Conservation (phyloP, 2,888 invertebrate genomes). For the Eristalis tenax region DNA sequence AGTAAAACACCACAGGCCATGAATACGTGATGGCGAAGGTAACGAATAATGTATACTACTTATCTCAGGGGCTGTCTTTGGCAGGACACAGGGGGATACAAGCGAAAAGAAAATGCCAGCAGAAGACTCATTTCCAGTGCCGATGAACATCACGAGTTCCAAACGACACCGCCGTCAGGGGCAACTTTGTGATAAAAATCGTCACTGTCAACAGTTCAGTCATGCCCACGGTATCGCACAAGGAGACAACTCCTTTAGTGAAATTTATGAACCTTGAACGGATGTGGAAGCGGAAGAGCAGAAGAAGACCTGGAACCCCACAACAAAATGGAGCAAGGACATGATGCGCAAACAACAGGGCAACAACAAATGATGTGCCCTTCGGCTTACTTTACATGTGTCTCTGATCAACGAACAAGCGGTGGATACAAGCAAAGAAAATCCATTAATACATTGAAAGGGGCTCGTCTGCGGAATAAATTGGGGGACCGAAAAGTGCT, state of each 20-base stretch:
- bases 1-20: conserved; percentile 20
- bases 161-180: conserved; percentile 25
- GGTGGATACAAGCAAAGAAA: conserved; percentile 22
- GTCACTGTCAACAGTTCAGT: conserved; percentile 34
- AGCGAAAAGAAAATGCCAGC: not conserved
- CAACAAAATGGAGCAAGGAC: not conserved
- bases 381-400: conserved; percentile 39
- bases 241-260: conserved; percentile 49
- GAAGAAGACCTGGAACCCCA: not conserved
- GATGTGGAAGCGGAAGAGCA: conserved; percentile 26
- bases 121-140: not conserved
- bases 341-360: not conserved
- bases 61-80: not conserved
- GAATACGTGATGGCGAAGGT: not conserved
- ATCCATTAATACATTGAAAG: conserved; percentile 39
- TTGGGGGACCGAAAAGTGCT: not conserved
- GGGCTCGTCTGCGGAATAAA: conserved; percentile 14
- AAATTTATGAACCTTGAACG: conserved; percentile 58
- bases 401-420: conserved; percentile 42
- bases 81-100: not conserved
- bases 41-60: not conserved
- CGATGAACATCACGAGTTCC: conserved; percentile 9
- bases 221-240: not conserved
- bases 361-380: conserved; percentile 31
- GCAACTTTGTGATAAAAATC: conserved; percentile 46